Evolutionary conservation across 2,888 invertebrate genomes (phyloP).

Genomic region (Ptychoptera albimana): DNA sequence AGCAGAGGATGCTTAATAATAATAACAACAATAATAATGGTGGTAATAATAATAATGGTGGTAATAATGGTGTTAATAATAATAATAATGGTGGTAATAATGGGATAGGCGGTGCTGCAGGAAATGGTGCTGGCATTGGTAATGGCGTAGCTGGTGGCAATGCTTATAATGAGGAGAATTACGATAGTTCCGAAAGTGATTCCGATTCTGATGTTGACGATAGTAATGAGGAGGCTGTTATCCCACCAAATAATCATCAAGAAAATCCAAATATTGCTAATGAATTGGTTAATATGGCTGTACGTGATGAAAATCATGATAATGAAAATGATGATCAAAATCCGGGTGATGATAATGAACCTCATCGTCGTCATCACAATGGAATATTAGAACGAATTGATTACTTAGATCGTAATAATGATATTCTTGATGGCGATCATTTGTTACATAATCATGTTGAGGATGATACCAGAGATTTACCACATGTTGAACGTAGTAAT

Average conservation of each 20-base stretch:
- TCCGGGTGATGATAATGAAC: constrained; percentile 4
- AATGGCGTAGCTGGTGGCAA: no score
- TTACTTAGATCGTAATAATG: constrained; percentile 6
- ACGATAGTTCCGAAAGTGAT: constrained; percentile 9
- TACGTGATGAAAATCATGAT: background rate
- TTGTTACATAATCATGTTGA: constrained; percentile 2
- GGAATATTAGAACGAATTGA: constrained; percentile 10
- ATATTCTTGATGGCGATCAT: constrained; percentile 2
- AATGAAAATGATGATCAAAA: constrained; percentile 3
- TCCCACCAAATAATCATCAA: background rate
- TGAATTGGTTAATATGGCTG: background rate
- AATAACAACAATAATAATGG: constrained; percentile 7
- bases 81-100: constrained; percentile 9
- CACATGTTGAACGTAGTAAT: constrained; percentile 5
- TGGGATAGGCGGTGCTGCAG: constrained; percentile 7
- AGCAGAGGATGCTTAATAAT: constrained; percentile 6
- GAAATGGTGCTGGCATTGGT: constrained; percentile 2
- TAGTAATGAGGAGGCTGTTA: background rate
- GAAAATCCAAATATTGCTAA: background rate
- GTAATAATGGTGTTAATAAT: constrained; percentile 7
- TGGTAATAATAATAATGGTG: constrained; percentile 6
- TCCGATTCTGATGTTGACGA: constrained; percentile 7
- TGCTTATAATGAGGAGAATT: constrained; percentile 5
- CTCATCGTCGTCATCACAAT: constrained; percentile 5
- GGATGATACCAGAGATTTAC: constrained; percentile 4